Conservation (phyloP, 2,888 invertebrate species). For the Synergus umbraculus region DNA sequence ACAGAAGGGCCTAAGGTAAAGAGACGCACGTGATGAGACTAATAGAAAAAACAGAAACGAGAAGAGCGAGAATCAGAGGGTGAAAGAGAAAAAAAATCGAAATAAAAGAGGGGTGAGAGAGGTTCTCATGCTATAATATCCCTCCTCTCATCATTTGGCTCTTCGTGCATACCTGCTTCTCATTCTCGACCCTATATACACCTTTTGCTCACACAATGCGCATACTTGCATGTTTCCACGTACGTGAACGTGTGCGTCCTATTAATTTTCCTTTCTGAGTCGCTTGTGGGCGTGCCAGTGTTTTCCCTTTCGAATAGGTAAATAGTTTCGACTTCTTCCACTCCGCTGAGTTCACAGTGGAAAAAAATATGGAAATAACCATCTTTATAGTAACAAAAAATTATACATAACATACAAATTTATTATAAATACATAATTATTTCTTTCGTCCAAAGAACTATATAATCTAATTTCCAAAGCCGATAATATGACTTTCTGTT, state of each 20-base stretch:
- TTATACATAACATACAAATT: too few species aligned
- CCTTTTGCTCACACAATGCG: conserved; percentile 17
- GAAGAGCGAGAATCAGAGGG: background rate
- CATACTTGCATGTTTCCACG: conserved; percentile 22
- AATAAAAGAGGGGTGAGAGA: conserved; percentile 21
- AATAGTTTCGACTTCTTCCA: conserved; percentile 24
- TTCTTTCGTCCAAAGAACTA: too few species aligned
- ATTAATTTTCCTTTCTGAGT: conserved; percentile 28
- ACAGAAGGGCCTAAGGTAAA: background rate
- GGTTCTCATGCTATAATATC: background rate
- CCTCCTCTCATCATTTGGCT: conserved; percentile 19
- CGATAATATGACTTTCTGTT: background rate
- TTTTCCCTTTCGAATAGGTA: conserved; percentile 29
- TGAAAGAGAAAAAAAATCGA: background rate
- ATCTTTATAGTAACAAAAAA: background rate
- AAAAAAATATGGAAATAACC: background rate
- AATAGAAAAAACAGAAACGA: background rate
- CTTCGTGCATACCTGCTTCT: conserved; percentile 2
- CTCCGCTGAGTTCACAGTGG: background rate
- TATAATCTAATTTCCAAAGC: too few species aligned
- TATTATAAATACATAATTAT: too few species aligned
- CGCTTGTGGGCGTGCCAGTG: background rate
- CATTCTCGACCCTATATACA: conserved; percentile 3
- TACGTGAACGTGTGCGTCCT: conserved; percentile 29
- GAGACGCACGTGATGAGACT: background rate